Conservation (phyloP, 2,888 invertebrate species). For the Herminia tarsipennalis region DNA sequence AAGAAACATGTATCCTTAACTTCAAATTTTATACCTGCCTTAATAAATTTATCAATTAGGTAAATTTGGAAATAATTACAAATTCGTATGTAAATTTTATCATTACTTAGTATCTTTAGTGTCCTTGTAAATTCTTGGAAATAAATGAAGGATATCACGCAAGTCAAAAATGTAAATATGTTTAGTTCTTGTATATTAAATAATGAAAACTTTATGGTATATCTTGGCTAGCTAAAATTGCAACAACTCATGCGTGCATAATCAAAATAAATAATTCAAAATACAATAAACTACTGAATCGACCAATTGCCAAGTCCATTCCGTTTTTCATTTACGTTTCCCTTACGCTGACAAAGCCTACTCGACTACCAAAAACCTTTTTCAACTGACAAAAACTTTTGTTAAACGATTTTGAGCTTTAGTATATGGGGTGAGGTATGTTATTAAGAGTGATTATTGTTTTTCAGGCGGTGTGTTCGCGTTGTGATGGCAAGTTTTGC, state of each 20-base stretch:
- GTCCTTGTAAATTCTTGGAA: too few relatives aligned
- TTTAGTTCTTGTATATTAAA: too few relatives aligned
- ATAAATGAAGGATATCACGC: too few relatives aligned
- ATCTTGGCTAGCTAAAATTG: conserved; percentile 20
- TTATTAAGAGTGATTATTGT: conserved; percentile 53
- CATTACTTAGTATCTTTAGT: too few relatives aligned
- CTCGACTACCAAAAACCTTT: conserved; percentile 23
- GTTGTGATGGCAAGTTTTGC: conserved; percentile 60
- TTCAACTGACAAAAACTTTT: conserved; percentile 23
- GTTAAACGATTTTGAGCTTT: conserved; percentile 42
- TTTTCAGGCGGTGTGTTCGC: conserved; percentile 58
- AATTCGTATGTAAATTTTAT: too few relatives aligned
- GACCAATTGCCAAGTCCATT: conserved; percentile 54
- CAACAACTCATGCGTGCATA: conserved; percentile 45
- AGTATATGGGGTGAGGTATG: conserved; percentile 39
- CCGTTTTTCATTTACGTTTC: conserved; percentile 50
- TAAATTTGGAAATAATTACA: background rate
- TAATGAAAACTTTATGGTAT: background rate
- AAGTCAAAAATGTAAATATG: too few relatives aligned
- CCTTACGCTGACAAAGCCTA: conserved; percentile 41
- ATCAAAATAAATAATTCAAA: conserved; percentile 51
- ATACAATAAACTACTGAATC: conserved; percentile 50
- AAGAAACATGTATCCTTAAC: conserved; percentile 11
- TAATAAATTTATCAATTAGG: too few relatives aligned
- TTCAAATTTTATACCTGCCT: too few relatives aligned